Conservation (phyloP, 2,113 vertebrate genomes). For the Megalops atlanticus region DNA sequence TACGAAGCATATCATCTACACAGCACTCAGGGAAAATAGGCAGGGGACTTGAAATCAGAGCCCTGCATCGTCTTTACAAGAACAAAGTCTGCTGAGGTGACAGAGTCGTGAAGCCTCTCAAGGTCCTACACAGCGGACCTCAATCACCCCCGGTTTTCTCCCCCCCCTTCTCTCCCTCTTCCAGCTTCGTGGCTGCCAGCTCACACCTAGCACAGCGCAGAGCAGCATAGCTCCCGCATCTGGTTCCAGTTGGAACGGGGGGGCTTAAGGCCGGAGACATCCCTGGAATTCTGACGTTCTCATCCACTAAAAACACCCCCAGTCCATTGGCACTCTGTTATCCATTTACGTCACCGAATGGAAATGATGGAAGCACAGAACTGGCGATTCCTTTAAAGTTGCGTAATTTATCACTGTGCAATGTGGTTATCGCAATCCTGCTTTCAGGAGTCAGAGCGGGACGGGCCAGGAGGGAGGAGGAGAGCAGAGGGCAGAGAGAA, state of each 20-base stretch:
- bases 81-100: neutral
- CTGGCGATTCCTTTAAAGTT: neutral
- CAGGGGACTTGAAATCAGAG: constrained; percentile 6
- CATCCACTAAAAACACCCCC: neutral
- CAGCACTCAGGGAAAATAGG: neutral
- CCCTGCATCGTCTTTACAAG: neutral
- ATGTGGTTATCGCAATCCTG: neutral
- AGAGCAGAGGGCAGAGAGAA: too few relatives aligned
- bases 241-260: neutral
- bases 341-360: neutral
- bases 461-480: neutral
- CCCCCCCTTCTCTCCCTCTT: neutral
- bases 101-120: neutral
- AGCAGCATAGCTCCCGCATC: too few relatives aligned
- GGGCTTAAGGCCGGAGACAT: neutral
- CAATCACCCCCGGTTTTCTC: neutral
- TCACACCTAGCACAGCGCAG: neutral
- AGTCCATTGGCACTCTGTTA: too few relatives aligned
- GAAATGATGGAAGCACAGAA: neutral
- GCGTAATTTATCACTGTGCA: neutral
- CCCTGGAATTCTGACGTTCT: neutral
- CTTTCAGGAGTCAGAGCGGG: neutral
- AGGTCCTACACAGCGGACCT: neutral
- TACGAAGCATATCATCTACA: neutral
- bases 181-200: neutral